Evolutionary conservation across 2,113 vertebrate genomes (phyloP).

Genomic region (Microtus pennsylvanicus): DNA sequence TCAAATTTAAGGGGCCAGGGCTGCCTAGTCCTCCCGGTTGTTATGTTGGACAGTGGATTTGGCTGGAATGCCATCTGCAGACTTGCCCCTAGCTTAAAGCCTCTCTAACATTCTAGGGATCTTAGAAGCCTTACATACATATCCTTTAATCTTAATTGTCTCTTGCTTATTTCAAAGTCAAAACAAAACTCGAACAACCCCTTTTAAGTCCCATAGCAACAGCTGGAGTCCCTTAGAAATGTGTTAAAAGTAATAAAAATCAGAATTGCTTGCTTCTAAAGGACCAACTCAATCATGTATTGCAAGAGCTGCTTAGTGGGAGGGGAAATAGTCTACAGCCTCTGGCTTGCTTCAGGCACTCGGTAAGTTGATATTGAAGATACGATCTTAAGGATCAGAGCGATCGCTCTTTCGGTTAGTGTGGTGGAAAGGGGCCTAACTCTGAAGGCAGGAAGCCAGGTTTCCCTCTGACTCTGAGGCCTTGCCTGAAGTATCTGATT

Average conservation of each 20-base stretch:
- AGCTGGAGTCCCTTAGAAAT: background rate
- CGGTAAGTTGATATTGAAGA: background rate
- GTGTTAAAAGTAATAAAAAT: background rate
- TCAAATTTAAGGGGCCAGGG: background rate
- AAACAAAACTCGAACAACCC: background rate
- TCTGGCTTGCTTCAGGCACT: background rate
- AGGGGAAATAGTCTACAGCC: too few species aligned
- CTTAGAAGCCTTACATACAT: background rate
- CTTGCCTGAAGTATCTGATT: background rate
- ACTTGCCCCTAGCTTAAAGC: background rate
- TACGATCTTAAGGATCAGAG: background rate
- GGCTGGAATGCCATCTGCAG: background rate
- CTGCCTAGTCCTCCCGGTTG: background rate
- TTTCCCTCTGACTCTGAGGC: background rate
- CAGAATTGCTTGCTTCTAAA: background rate
- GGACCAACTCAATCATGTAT: too few species aligned
- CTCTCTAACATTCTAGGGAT: background rate
- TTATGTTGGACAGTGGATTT: background rate
- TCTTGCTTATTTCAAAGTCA: background rate
- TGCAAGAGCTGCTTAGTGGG: background rate
- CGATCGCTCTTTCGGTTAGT: background rate
- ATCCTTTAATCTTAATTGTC: background rate
- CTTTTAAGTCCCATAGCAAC: background rate
- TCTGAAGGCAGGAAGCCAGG: background rate
- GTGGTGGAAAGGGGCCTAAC: background rate